Evolutionary conservation across 2,113 vertebrate species (phyloP).

Genomic region (Alligator sinensis): DNA sequence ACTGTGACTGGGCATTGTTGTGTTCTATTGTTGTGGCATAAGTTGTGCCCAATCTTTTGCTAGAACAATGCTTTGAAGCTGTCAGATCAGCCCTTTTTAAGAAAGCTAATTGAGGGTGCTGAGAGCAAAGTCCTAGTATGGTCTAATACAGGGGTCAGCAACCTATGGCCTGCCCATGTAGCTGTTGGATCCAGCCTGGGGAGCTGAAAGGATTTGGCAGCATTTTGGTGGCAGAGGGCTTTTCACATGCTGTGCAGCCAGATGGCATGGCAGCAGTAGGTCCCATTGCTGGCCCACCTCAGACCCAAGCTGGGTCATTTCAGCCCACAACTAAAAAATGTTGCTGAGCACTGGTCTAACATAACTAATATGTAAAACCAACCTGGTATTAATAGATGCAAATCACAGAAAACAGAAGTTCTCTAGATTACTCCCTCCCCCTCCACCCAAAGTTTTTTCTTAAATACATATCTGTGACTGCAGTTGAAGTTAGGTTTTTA

Average conservation of each 20-base stretch:
- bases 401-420: too few relatives aligned
- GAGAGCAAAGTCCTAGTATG: neutral
- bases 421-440: too few relatives aligned
- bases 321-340: too few relatives aligned
- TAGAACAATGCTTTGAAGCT: neutral
- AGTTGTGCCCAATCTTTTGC: neutral
- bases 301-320: too few relatives aligned
- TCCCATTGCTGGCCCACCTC: too few relatives aligned
- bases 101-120: neutral
- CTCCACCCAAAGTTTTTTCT: neutral
- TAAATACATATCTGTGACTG: neutral
- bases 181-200: too few relatives aligned
- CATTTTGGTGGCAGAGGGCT: too few relatives aligned
- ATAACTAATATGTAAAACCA: neutral
- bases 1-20: fast-evolving
- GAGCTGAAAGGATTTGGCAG: too few relatives aligned
- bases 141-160: neutral
- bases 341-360: too few relatives aligned
- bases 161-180: too few relatives aligned
- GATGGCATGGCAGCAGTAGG: too few relatives aligned
- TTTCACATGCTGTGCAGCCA: too few relatives aligned
- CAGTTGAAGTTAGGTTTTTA: neutral
- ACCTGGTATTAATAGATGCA: neutral
- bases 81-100: neutral
- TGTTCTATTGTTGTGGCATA: neutral